phyloP scores from a whole-genome alignment of 2,797 vertebrate genomes.

The Sardinella longiceps region DNA sequence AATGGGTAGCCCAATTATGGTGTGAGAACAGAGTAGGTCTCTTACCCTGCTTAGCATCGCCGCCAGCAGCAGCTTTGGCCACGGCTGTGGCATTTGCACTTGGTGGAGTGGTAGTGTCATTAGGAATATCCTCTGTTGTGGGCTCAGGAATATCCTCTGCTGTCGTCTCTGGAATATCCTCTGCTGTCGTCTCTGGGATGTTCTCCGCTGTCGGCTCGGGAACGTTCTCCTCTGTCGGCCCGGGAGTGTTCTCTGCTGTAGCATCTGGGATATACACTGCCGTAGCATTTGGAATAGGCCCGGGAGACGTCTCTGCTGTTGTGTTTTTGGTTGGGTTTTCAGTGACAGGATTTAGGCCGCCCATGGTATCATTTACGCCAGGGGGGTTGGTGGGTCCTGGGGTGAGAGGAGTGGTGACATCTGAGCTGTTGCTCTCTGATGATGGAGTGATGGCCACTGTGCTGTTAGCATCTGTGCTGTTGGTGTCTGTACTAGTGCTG shows the following conservation, averaged over 20 bases:
- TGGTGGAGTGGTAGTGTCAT: background rate
- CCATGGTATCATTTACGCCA: constrained; percentile 24
- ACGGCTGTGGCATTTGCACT: background rate
- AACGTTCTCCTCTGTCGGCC: background rate
- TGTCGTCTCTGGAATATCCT: background rate
- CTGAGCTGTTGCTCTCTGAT: constrained; percentile 32
- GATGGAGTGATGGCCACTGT: background rate
- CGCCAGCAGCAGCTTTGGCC: constrained; percentile 4
- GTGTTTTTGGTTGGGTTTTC: constrained; percentile 35
- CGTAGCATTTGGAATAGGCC: no score
- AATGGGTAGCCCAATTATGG: no score
- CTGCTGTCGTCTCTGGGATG: no score
- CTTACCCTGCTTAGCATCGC: background rate
- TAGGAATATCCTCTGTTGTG: constrained; percentile 14
- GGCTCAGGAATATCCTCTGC: background rate
- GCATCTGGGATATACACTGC: constrained; percentile 4
- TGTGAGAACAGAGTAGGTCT: background rate
- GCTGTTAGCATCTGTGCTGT: background rate
- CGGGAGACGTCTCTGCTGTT: background rate
- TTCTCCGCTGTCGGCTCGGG: background rate
- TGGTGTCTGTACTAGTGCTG: background rate
- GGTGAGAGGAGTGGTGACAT: background rate
- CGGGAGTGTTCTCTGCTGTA: background rate
- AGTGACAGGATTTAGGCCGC: constrained; percentile 24
- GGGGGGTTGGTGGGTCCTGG: constrained; percentile 26